Conservation (phyloP, 2,888 invertebrate species). For the Gerris lacustris region DNA sequence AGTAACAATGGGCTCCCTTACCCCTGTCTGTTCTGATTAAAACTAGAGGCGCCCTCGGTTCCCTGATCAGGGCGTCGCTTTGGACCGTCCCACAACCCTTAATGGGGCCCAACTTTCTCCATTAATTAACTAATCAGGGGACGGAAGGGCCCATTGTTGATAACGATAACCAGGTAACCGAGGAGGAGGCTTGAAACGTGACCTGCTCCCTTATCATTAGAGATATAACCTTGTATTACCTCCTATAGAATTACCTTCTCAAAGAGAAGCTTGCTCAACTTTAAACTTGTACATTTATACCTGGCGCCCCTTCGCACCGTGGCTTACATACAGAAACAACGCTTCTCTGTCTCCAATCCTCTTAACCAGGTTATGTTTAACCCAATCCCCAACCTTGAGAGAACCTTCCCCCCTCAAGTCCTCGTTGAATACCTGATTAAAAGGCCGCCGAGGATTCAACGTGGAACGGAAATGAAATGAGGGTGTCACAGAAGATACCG, state of each 20-base stretch:
- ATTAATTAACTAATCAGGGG: slow-evolving; percentile 3
- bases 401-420: too few relatives aligned
- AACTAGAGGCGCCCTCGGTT: background rate
- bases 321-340: slow-evolving; percentile 5
- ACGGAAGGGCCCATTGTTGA: background rate
- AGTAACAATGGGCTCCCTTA: background rate
- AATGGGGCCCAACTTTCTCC: slow-evolving; percentile 3
- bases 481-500: too few relatives aligned
- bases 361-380: slow-evolving; percentile 3
- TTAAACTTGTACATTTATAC: slow-evolving; percentile 5
- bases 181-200: slow-evolving; percentile 5
- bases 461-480: too few relatives aligned
- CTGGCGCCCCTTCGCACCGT: background rate
- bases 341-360: background rate
- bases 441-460: too few relatives aligned
- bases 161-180: slow-evolving; percentile 3
- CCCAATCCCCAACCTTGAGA: background rate
- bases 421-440: too few relatives aligned
- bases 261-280: background rate
- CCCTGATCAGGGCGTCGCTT: slow-evolving; percentile 1
- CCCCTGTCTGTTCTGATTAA: slow-evolving; percentile 5
- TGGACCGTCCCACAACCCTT: background rate
- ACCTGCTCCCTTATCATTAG: slow-evolving; percentile 1
- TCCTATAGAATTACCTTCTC: slow-evolving; percentile 1
- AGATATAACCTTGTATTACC: background rate